Percentiles rank a stretch among this genome's conserved stretches.
Evolutionary conservation across 1,140 invertebrate species (phyloP).

Genomic region (Calephelis nemesis): DNA sequence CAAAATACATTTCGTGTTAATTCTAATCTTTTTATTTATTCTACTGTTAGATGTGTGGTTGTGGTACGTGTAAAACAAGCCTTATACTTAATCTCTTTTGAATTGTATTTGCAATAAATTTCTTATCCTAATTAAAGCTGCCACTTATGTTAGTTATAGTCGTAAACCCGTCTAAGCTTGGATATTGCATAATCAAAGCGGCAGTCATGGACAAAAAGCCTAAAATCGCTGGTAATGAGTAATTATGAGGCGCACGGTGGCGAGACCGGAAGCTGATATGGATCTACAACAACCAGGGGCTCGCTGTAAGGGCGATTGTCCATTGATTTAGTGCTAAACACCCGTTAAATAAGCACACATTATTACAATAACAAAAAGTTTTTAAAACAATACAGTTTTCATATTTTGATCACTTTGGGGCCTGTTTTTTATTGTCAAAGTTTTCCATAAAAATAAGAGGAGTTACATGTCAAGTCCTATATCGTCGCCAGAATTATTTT

Average conservation of each 20-base stretch:
- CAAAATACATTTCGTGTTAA: too few species aligned
- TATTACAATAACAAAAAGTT: constrained; percentile 20
- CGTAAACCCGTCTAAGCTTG: constrained; percentile 15
- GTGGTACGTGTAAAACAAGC: too few species aligned
- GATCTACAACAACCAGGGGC: constrained; percentile 46
- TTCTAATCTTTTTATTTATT: too few species aligned
- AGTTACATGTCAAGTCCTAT: too few species aligned
- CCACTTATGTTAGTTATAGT: neutral
- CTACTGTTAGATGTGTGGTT: too few species aligned
- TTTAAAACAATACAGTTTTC: constrained; percentile 5
- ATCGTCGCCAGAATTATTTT: too few species aligned
- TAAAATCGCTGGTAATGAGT: constrained; percentile 61
- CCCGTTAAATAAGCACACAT: constrained; percentile 43
- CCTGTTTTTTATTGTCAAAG: neutral
- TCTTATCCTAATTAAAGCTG: too few species aligned
- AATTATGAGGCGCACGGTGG: constrained; percentile 48
- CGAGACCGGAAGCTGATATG: constrained; percentile 55
- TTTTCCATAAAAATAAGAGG: too few species aligned
- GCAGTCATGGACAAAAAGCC: constrained; percentile 45
- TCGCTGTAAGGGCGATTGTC: constrained; percentile 35
- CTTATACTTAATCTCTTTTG: too few species aligned
- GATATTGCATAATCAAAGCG: constrained; percentile 11
- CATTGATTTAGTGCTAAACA: constrained; percentile 62
- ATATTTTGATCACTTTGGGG: neutral
- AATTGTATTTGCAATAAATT: too few species aligned